Percentiles rank a stretch among this genome's conserved stretches.
Evolutionary conservation across 2,797 vertebrate species (phyloP).

Genomic region (Microcaecilia unicolor): DNA sequence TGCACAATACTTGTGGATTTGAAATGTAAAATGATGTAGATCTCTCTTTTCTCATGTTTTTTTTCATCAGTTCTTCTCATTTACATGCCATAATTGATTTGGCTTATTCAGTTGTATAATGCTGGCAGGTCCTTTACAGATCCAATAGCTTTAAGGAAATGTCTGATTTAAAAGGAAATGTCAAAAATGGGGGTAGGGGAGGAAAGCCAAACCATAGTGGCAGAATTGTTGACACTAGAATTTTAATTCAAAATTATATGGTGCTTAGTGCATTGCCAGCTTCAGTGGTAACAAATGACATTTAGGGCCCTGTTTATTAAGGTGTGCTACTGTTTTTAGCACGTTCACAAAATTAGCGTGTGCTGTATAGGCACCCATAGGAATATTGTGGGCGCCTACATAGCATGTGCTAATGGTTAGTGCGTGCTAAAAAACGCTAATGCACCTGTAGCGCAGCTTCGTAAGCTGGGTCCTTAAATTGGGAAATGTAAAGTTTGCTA

Average conservation of each 20-base stretch:
- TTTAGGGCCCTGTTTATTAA: too few species aligned
- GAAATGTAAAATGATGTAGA: conserved; percentile 24
- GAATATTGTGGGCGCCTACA: too few species aligned
- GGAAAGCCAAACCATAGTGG: not conserved
- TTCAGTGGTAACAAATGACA: conserved; percentile 1
- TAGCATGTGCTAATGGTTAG: too few species aligned
- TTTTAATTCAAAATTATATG: conserved; percentile 25
- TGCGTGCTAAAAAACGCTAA: too few species aligned
- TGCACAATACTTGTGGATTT: conserved; percentile 16
- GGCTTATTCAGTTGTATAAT: conserved; percentile 18
- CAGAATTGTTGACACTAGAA: conserved; percentile 4
- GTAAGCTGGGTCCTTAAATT: too few species aligned
- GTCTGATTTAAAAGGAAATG: too few species aligned
- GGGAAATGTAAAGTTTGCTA: conserved; percentile 12
- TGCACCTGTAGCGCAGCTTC: too few species aligned
- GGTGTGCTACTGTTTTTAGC: too few species aligned
- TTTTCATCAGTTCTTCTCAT: conserved; percentile 16
- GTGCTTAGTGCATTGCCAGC: conserved; percentile 17
- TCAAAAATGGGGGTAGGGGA: too few species aligned
- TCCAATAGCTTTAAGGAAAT: too few species aligned
- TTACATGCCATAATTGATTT: conserved; percentile 15
- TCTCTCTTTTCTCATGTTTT: conserved; percentile 13
- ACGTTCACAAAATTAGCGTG: too few species aligned
- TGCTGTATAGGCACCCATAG: too few species aligned
- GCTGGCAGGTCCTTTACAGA: conserved; percentile 13